Evolutionary conservation across 2,888 invertebrate species (phyloP).

Genomic region (Sarcophaga subvicina): DNA sequence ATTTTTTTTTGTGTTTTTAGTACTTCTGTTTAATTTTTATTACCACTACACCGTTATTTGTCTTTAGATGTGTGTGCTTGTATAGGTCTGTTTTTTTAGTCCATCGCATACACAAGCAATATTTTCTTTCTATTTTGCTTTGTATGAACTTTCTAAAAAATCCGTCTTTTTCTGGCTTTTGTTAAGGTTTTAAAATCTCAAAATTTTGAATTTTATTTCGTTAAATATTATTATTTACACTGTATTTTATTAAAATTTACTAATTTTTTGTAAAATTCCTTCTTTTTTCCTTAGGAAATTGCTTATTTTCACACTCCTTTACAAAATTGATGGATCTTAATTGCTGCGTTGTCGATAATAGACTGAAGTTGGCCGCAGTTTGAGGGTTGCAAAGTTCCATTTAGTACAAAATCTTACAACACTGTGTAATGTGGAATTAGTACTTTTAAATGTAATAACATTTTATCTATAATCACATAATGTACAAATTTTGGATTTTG

Average conservation of each 20-base stretch:
- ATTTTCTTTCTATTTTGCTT: slow-evolving; percentile 57
- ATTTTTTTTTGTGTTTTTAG: slow-evolving; percentile 31
- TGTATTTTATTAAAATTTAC: slow-evolving; percentile 59
- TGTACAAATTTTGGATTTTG: no score
- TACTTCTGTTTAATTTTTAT: slow-evolving; percentile 18
- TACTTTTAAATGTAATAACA: no score
- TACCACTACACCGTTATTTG: slow-evolving; percentile 46
- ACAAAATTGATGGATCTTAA: slow-evolving; percentile 54
- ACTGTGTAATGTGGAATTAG: not conserved
- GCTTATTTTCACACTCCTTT: slow-evolving; percentile 58
- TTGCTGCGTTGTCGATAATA: slow-evolving; percentile 68
- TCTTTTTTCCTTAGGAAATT: slow-evolving; percentile 59
- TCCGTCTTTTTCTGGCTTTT: slow-evolving; percentile 27
- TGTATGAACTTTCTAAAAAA: slow-evolving; percentile 64
- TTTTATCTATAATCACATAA: no score
- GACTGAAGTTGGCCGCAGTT: slow-evolving; percentile 58
- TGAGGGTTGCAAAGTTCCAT: slow-evolving; percentile 6
- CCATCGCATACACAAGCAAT: slow-evolving; percentile 64
- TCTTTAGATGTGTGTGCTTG: slow-evolving; percentile 15
- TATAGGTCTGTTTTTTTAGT: slow-evolving; percentile 57
- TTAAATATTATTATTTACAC: slow-evolving; percentile 57
- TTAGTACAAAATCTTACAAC: not conserved
- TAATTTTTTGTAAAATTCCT: slow-evolving; percentile 46
- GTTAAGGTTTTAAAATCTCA: slow-evolving; percentile 47
- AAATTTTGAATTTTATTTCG: slow-evolving; percentile 15